Evolutionary conservation across 2,113 vertebrate species (phyloP), one percentile per base, ranked within the genome.

Genomic region (Aviceda subcristata): DNA sequence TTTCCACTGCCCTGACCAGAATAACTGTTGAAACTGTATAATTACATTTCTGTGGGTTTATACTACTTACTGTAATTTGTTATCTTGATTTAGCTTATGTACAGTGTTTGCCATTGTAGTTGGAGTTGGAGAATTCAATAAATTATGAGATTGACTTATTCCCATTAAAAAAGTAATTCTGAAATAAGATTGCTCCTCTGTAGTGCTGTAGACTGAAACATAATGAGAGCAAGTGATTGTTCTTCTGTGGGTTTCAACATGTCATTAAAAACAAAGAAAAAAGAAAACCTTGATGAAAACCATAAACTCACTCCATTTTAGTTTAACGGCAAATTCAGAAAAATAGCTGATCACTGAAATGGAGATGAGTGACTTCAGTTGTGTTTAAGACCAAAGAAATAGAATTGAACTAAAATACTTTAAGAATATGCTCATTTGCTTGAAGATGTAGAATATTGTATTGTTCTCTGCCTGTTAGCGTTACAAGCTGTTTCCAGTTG

Each of bases 121-220:
- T 92, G 39, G 88, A 94, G 55, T 83, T 48, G 85, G n/a, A 86
- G 68, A 72, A 94, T 62, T 97, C 89, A 97, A 79, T 97, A 90
- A 96, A 94, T 96, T 86, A 92, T 95, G 86, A 92, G 34, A 96
- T 95, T 93, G 94, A 97, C 69, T 95, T 94, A 94, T 96, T 97
- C 60, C 38, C 66, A 75, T 89, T 92, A 60, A 94, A 94, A 94
- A 94, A 90, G 64, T 88, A 93, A 94, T 96, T 96, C 95, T 19
- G 21, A 68, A 96, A 62, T 92, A 56, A 90, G 67, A 69, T 82
- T 90, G 53, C 19, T 95, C 57, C 83, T 94, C 60, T 94, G 26
- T 88, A 29, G 30, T 82, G 21, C 50, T 71, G 18, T 85, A 94
- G 75, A 90, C 34, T 94, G 63, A 89, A 91, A 59, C 43, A 29